Conservation (phyloP, 2,797 vertebrate genomes). For the Paramormyrops hopkinsi region DNA sequence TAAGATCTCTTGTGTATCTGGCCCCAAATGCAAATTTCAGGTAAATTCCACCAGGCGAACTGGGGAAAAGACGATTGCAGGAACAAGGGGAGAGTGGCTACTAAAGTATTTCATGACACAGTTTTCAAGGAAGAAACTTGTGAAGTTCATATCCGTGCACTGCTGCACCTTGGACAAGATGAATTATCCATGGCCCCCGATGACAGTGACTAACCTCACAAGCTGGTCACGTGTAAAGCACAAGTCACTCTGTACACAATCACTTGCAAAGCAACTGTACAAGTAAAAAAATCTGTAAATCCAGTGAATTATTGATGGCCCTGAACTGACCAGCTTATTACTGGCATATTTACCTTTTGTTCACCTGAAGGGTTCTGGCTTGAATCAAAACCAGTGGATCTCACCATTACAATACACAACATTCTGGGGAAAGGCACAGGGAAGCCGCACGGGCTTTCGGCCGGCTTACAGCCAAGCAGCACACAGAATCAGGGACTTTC, state of each 20-base stretch:
- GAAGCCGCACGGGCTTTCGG: not conserved
- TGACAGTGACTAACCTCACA: not conserved
- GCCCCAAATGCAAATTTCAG: not conserved
- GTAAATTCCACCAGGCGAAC: not conserved
- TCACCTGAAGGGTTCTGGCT: not conserved
- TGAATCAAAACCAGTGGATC: not conserved
- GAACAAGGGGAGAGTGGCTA: not conserved
- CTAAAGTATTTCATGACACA: not conserved
- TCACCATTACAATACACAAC: not conserved
- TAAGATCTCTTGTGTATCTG: not conserved
- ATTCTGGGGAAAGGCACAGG: not conserved
- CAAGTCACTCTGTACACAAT: not conserved
- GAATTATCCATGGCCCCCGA: not conserved
- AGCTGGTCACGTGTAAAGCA: not conserved
- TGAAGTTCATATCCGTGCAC: not conserved
- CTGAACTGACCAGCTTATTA: not conserved
- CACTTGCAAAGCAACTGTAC: not conserved
- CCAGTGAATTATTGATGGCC: not conserved
- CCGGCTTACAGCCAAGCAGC: not conserved
- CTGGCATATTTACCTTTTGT: not conserved
- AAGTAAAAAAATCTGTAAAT: not conserved
- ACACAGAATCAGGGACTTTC: constrained; percentile 49
- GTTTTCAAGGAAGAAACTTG: not conserved
- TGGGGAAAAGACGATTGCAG: not conserved
- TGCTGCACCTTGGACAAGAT: not conserved